These are phyloP conservation scores for Drosophila triauraria DNA, from an alignment of 1,140 invertebrate species.

Conservation along the genomic window DNA sequence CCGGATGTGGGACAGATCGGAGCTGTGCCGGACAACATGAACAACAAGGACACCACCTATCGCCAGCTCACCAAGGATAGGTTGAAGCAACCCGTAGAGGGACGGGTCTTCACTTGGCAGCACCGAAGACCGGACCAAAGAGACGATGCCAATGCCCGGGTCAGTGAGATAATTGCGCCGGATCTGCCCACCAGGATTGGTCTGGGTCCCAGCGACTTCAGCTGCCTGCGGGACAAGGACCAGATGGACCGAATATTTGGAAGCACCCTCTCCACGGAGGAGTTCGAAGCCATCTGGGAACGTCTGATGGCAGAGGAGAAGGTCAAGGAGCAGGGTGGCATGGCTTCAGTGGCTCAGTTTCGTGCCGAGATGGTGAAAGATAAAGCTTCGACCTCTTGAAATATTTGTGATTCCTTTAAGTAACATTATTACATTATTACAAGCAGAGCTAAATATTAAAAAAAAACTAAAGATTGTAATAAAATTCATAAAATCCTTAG, in stretches of 20 bases:
- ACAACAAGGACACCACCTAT: slow-evolving; percentile 69
- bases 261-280: slow-evolving; percentile 25
- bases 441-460: neutral
- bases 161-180: slow-evolving; percentile 53
- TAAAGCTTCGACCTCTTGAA: neutral
- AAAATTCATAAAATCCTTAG: too few relatives aligned
- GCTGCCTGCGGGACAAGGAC: slow-evolving; percentile 37
- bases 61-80: slow-evolving; percentile 56
- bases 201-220: slow-evolving; percentile 50
- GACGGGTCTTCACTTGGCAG: neutral
- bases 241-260: slow-evolving; percentile 60
- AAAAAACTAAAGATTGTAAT: too few relatives aligned
- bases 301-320: slow-evolving; percentile 17
- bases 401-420: neutral
- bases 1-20: slow-evolving; percentile 44
- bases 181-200: slow-evolving; percentile 40
- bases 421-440: neutral
- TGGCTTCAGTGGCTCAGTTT: slow-evolving; percentile 53
- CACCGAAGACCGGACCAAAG: neutral
- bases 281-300: slow-evolving; percentile 57
- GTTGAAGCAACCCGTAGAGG: slow-evolving; percentile 26
- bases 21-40: slow-evolving; percentile 32
- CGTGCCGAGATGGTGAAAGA: slow-evolving; percentile 31
- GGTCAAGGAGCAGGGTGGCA: slow-evolving; percentile 10
- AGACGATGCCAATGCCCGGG: slow-evolving; percentile 29